These are phyloP conservation scores for Melieria picta DNA, from an alignment of 2,888 invertebrate genomes.

Conservation along the genomic window DNA sequence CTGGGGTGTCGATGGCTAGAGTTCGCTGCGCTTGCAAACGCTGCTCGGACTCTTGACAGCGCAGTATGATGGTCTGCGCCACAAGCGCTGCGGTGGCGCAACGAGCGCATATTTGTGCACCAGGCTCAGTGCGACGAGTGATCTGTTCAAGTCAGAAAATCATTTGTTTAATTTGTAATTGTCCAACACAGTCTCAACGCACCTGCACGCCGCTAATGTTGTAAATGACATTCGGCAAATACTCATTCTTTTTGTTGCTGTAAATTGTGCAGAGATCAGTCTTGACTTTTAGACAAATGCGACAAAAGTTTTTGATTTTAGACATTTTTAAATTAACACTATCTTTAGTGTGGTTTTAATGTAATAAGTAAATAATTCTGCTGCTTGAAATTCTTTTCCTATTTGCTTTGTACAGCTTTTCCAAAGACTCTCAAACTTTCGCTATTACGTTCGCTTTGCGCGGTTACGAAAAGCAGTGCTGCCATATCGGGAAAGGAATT, in stretches of 20 bases:
- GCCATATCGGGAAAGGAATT: no score
- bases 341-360: background rate
- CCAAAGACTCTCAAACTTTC: no score
- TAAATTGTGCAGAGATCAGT: constrained; percentile 11
- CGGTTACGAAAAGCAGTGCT: no score
- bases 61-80: constrained; percentile 32
- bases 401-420: background rate
- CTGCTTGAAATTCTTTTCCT: background rate
- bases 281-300: constrained; percentile 23
- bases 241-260: constrained; percentile 1
- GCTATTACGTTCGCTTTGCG: no score
- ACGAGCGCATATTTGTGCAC: constrained; percentile 29
- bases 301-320: constrained; percentile 12
- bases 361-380: background rate
- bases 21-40: constrained; percentile 9
- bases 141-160: constrained; percentile 5
- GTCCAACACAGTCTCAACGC: background rate
- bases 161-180: background rate
- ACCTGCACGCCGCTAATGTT: constrained; percentile 39
- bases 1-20: no score
- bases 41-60: constrained; percentile 35
- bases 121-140: constrained; percentile 11
- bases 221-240: constrained; percentile 34
- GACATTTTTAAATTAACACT: background rate
- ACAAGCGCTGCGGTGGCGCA: constrained; percentile 30